phyloP scores from a whole-genome alignment of 2,888 invertebrate species.

The Folsomia candida region DNA sequence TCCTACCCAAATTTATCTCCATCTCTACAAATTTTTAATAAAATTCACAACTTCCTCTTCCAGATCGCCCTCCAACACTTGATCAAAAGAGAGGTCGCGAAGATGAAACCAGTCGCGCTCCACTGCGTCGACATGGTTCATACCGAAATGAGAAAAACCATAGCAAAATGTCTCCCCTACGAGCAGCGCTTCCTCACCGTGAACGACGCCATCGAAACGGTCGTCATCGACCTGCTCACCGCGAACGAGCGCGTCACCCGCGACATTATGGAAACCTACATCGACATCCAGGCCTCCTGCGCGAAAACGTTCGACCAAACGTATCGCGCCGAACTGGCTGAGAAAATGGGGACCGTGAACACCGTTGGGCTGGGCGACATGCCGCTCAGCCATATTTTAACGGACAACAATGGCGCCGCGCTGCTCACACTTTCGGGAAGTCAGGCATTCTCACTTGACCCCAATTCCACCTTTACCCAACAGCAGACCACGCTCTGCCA shows the following conservation, averaged over 20 bases:
- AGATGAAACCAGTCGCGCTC: slow-evolving; percentile 10
- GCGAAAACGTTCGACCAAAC: not conserved
- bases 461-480: not conserved
- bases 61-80: not conserved
- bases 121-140: slow-evolving; percentile 20
- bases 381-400: not conserved
- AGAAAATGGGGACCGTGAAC: not conserved
- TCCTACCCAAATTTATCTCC: too few relatives aligned
- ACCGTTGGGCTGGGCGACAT: not conserved
- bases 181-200: not conserved
- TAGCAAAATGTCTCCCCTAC: not conserved
- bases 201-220: not conserved
- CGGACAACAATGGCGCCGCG: too few relatives aligned
- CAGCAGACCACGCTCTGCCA: too few relatives aligned
- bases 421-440: too few relatives aligned
- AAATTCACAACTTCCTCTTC: too few relatives aligned
- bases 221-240: not conserved
- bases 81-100: slow-evolving; percentile 9
- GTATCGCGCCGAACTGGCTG: not conserved
- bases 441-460: not conserved
- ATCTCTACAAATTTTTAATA: too few relatives aligned
- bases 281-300: not conserved
- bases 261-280: not conserved
- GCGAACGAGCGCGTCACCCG: not conserved
- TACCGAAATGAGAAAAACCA: not conserved